A percentile compares a stretch with the other conserved stretches of the same genome.
Evolutionary conservation across 2,888 invertebrate genomes (phyloP).

Genomic region (Timandra comae): DNA sequence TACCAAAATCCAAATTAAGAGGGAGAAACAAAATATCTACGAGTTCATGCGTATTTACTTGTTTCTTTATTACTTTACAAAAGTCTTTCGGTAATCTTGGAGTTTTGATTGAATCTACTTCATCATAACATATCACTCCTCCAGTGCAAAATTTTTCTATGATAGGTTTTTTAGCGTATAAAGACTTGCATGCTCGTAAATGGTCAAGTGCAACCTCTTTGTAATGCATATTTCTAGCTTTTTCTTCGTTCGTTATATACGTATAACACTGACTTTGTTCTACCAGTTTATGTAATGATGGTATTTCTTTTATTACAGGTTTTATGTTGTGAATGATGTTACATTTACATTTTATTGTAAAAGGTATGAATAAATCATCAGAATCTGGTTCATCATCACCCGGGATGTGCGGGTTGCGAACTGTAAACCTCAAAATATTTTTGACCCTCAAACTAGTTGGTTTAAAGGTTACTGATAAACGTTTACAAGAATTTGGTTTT

Average conservation of each 20-base stretch:
- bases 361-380: conserved; percentile 34
- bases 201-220: conserved; percentile 33
- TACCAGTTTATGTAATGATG: conserved; percentile 54
- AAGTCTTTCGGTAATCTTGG: conserved; percentile 27
- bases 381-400: conserved; percentile 16
- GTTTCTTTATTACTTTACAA: conserved; percentile 32
- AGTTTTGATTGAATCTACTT: conserved; percentile 14
- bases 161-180: conserved; percentile 23
- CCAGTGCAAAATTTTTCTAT: conserved; percentile 33
- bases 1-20: conserved; percentile 49
- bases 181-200: conserved; percentile 36
- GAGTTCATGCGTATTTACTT: conserved; percentile 38
- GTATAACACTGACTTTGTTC: conserved; percentile 45
- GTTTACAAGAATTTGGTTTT: conserved; percentile 45
- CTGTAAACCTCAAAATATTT: conserved; percentile 39
- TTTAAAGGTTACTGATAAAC: conserved; percentile 40
- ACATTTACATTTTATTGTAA: conserved; percentile 36
- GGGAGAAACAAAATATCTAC: conserved; percentile 47
- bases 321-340: conserved; percentile 38
- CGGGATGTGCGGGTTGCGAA: conserved; percentile 44
- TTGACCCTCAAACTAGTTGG: conserved; percentile 44
- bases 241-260: conserved; percentile 40
- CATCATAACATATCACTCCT: conserved; percentile 34
- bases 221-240: conserved; percentile 26
- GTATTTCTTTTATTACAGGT: conserved; percentile 26